phyloP scores from a whole-genome alignment of 2,797 vertebrate species.

The Clarias platycephalus region DNA sequence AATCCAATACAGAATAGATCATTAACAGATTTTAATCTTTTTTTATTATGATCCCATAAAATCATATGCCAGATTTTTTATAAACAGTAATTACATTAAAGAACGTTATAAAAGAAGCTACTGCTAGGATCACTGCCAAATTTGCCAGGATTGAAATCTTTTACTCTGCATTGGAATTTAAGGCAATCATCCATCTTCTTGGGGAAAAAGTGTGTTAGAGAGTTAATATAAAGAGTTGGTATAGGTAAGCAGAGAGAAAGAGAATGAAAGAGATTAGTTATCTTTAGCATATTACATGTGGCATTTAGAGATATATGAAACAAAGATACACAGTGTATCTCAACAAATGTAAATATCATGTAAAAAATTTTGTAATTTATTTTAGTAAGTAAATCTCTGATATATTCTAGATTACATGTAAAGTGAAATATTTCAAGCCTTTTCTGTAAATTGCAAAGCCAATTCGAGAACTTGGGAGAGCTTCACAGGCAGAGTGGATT shows the following conservation, averaged over 20 bases:
- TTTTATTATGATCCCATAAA: not conserved
- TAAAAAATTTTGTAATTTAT: no score
- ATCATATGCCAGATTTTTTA: not conserved
- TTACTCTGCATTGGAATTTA: conserved; percentile 19
- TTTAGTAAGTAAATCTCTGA: no score
- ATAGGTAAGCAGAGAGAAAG: conserved; percentile 23
- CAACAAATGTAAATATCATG: no score
- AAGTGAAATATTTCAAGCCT: no score
- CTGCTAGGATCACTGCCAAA: not conserved
- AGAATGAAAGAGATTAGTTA: conserved; percentile 20
- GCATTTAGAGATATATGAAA: conserved; percentile 15
- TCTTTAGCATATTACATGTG: conserved; percentile 38
- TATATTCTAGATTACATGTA: no score
- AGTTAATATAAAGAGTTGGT: conserved; percentile 24
- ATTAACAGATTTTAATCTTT: not conserved
- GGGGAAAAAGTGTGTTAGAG: conserved; percentile 9
- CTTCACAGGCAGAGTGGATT: no score
- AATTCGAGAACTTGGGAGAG: no score
- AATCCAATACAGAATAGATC: not conserved
- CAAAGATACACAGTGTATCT: no score
- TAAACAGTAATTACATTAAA: conserved; percentile 17
- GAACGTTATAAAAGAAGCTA: not conserved
- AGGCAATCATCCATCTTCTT: conserved; percentile 38
- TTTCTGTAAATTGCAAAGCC: no score
- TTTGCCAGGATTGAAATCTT: conserved; percentile 29